Evolutionary conservation across 92 coral and sea anemone genomes (phyloP).

Genomic region (Epizoanthus scotinus): DNA sequence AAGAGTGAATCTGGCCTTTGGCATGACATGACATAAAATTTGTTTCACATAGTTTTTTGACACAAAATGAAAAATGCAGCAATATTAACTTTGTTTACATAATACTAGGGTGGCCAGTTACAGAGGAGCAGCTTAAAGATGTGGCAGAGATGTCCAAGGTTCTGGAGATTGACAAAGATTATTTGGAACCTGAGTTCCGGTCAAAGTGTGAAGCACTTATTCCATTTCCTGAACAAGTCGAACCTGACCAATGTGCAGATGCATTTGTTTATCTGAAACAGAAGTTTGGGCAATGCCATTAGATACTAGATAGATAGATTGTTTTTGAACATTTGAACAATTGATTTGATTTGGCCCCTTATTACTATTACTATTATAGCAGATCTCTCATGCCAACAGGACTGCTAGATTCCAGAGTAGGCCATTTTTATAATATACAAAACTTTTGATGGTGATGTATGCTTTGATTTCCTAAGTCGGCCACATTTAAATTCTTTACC

Average conservation of each 20-base stretch:
- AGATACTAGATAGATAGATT: constrained; percentile 17
- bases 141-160: constrained; percentile 30
- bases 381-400: constrained; percentile 17
- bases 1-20: constrained; percentile 10
- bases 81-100: constrained; percentile 20
- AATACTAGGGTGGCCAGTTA: constrained; percentile 41
- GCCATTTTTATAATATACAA: neutral
- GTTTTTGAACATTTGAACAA: too few relatives aligned
- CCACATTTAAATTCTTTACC: too few relatives aligned
- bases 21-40: constrained; percentile 12
- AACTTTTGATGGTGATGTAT: too few relatives aligned
- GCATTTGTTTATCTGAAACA: constrained; percentile 46
- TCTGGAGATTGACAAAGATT: constrained; percentile 43
- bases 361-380: too few relatives aligned
- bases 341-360: too few relatives aligned
- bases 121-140: constrained; percentile 45
- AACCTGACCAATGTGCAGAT: constrained; percentile 59
- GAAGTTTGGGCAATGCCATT: constrained; percentile 20
- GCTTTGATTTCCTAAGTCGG: too few relatives aligned
- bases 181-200: constrained; percentile 40
- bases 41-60: constrained; percentile 10
- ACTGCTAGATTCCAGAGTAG: constrained; percentile 8
- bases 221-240: constrained; percentile 46
- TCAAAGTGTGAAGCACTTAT: constrained; percentile 41
- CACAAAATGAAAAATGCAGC: constrained; percentile 8